Evolutionary conservation across 2,888 invertebrate species (phyloP).

Genomic region (Drosophila anomalata): DNA sequence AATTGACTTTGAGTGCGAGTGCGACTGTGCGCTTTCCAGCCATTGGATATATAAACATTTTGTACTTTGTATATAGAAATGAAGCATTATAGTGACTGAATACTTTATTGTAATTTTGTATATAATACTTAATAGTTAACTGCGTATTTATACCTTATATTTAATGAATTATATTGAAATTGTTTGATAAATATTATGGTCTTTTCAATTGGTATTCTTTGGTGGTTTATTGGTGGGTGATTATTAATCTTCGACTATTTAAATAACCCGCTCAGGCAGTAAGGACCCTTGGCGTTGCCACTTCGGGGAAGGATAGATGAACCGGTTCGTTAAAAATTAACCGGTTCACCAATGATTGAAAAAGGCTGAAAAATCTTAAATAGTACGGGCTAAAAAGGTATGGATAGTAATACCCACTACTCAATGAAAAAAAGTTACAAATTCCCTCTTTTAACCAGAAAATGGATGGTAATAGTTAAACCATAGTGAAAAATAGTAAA

Average conservation of each 20-base stretch:
- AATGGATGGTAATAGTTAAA: too few relatives aligned
- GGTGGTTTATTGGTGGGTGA: not conserved
- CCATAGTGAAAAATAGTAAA: too few relatives aligned
- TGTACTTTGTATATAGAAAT: constrained; percentile 70
- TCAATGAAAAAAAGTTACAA: too few relatives aligned
- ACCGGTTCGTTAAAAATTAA: not conserved
- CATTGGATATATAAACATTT: constrained; percentile 50
- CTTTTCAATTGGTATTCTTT: not conserved
- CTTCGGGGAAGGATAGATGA: not conserved
- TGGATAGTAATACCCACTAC: too few relatives aligned
- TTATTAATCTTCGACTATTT: not conserved
- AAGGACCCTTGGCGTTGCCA: not conserved
- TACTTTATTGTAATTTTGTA: constrained; percentile 79
- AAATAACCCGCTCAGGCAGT: not conserved
- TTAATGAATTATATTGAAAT: constrained; percentile 77
- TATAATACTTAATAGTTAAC: constrained; percentile 78
- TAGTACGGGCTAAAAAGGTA: not conserved
- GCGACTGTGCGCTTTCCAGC: constrained; percentile 52
- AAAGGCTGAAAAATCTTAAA: not conserved
- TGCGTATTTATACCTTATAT: constrained; percentile 77
- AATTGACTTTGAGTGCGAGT: not conserved
- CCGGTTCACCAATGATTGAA: not conserved
- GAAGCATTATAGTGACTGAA: constrained; percentile 80
- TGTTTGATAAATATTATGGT: constrained; percentile 58
- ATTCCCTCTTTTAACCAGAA: too few relatives aligned